These are phyloP conservation scores for Sarcophilus harrisii DNA, from an alignment of 2,797 vertebrate species.

Conservation along the genomic window DNA sequence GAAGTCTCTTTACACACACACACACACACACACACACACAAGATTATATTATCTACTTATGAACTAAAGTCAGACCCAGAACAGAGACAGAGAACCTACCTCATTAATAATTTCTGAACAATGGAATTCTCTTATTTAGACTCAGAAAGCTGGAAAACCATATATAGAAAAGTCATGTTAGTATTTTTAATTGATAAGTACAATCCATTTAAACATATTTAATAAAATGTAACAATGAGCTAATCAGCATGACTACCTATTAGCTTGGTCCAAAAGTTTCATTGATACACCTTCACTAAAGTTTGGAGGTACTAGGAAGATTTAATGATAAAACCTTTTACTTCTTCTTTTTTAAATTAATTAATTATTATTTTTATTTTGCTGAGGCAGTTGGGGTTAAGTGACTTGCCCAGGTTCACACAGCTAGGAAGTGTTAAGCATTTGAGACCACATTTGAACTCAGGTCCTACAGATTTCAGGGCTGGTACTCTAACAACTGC, in stretches of 20 bases:
- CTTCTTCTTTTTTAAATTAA: no score
- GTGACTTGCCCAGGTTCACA: no score
- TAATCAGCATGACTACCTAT: not conserved
- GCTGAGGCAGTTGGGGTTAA: no score
- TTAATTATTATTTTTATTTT: no score
- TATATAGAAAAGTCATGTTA: not conserved
- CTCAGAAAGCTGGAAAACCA: not conserved
- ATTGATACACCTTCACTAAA: not conserved
- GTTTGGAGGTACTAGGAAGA: not conserved
- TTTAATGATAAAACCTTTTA: not conserved
- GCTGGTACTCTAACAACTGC: no score
- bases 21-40: no score
- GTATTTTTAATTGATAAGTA: not conserved
- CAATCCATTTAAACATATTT: no score
- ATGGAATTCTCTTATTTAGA: not conserved
- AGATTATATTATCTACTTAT: conserved; percentile 57
- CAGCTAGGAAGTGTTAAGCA: no score
- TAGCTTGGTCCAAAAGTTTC: not conserved
- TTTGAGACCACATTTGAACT: no score
- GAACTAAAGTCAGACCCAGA: conserved; percentile 19
- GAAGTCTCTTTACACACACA: no score
- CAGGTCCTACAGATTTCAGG: no score
- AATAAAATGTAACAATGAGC: not conserved
- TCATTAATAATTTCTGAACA: conserved; percentile 43
- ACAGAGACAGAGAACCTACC: conserved; percentile 44